Evolutionary conservation across 2,888 invertebrate genomes (phyloP), one percentile per base, ranked within the genome.

Genomic region (Hybos culiciformis): DNA sequence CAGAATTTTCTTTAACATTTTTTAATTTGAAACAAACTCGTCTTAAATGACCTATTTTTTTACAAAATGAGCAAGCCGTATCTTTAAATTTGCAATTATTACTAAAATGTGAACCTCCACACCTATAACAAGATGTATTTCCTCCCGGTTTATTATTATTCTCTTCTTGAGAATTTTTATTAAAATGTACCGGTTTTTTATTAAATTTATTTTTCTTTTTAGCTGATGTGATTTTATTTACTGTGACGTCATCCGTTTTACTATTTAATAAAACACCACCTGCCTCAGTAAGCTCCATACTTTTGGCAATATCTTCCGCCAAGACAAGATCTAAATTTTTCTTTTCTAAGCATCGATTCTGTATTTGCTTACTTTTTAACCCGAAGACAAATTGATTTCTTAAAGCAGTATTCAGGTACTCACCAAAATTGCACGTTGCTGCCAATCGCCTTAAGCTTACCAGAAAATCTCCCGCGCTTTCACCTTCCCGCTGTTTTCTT

Each of bases 211-310:
- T 18, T 12, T 12, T 5, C 4, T 26, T 9, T 26, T 26, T 7
- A 5, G 3, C 26, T 5, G 11, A 4, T 26, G 9, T 26, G 9
- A 5, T 7, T 33, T 14, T 17, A 33, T 17, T 33, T 11, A 15
- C 6, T 33, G 17, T 9, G 9, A 6, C 18, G 32, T 17, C 15
- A 2, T 8, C 32, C 3, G 15, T 17, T 33, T 33, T 33, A 17
- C 32, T 7, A 6, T 18, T 11, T 5, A 26, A 12, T 7, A 26
- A 26, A 4, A 7, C 50, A 9, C 50, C 50, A 41, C 52, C 53
- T 41, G 41, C 48, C n/a, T 46, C 48, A 3, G 51, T 17, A 17
- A 33, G 37, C 46, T 54, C 53, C 48, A 54, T 52, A 14, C 51
- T 45, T 12, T 44, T 45, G 5, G 54, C 51, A 26, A 48, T 52